Conservation (phyloP, 2,888 invertebrate species). For the Chrysopilus asiliformis region DNA sequence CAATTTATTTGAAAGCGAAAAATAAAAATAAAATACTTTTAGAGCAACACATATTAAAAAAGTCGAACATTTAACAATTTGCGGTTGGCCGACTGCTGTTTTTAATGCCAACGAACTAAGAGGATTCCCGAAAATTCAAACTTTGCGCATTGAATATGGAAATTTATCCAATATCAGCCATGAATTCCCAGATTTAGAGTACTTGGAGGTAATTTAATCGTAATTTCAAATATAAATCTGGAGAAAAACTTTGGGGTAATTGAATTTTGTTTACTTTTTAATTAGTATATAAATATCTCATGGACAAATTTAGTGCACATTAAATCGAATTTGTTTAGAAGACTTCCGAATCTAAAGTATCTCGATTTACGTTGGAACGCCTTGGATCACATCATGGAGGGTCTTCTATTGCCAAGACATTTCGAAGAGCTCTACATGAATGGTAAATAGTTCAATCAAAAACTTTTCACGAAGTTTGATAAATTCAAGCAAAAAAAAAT, state of each 20-base stretch:
- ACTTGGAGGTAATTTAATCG: constrained; percentile 24
- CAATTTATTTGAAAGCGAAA: constrained; percentile 3
- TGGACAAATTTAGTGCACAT: constrained; percentile 31
- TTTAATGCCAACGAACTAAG: constrained; percentile 27
- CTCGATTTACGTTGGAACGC: constrained; percentile 34
- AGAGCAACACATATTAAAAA: constrained; percentile 6
- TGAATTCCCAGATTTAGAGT: constrained; percentile 29
- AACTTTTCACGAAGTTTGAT: no score
- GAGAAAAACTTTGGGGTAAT: no score
- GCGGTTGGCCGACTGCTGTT: constrained; percentile 27
- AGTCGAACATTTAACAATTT: constrained; percentile 18
- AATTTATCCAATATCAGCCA: constrained; percentile 24
- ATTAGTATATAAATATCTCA: constrained; percentile 32
- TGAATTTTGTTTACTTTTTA: constrained; percentile 3
- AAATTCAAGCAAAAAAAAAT: constrained; percentile 3
- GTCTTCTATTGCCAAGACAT: no score
- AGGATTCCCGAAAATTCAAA: constrained; percentile 25
- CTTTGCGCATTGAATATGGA: constrained; percentile 29
- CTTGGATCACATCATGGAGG: constrained; percentile 28
- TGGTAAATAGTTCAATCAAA: no score
- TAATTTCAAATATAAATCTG: no score
- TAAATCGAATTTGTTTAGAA: constrained; percentile 26
- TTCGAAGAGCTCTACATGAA: no score
- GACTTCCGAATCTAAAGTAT: constrained; percentile 23
- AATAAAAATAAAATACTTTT: constrained; percentile 1